Percentiles rank a stretch among this genome's conserved stretches.
Conservation (phyloP, 1,140 invertebrate species). For the Lycorma delicatula region DNA sequence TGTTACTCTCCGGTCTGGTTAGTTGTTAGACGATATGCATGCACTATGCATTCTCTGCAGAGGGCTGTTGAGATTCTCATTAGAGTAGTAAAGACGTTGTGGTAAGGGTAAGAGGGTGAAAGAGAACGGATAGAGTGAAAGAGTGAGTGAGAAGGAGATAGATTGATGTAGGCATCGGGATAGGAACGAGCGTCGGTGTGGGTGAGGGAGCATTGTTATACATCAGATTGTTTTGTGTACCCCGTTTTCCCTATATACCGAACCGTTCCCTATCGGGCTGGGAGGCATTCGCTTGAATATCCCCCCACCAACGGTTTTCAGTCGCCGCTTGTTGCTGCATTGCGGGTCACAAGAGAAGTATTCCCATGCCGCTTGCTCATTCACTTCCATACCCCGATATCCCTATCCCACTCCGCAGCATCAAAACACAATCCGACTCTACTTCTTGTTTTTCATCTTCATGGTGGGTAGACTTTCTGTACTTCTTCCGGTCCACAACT, state of each 20-base stretch:
- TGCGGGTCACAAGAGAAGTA: constrained; percentile 5
- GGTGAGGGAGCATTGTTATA: constrained; percentile 5
- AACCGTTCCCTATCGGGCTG: neutral
- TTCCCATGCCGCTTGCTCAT: too few species aligned
- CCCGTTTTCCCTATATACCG: neutral
- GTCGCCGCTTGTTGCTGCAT: constrained; percentile 5
- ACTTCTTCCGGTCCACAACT: too few species aligned
- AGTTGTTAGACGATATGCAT: too few species aligned
- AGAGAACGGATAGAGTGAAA: neutral
- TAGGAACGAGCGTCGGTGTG: too few species aligned
- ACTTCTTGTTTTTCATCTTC: too few species aligned
- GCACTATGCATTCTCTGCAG: neutral
- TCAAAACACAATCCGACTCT: too few species aligned
- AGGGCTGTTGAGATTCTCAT: constrained; percentile 1
- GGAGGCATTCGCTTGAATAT: too few species aligned
- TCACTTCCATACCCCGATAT: too few species aligned
- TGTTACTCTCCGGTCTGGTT: too few species aligned
- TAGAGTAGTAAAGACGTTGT: neutral
- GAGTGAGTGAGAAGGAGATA: neutral
- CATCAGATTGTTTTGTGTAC: constrained; percentile 6
- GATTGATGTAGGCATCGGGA: neutral
- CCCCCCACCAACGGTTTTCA: neutral
- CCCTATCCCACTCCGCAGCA: too few species aligned
- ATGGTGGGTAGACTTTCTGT: too few species aligned
- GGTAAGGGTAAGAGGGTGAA: neutral